Conservation (phyloP, 2,888 invertebrate species). For the Lutraria lutraria region DNA sequence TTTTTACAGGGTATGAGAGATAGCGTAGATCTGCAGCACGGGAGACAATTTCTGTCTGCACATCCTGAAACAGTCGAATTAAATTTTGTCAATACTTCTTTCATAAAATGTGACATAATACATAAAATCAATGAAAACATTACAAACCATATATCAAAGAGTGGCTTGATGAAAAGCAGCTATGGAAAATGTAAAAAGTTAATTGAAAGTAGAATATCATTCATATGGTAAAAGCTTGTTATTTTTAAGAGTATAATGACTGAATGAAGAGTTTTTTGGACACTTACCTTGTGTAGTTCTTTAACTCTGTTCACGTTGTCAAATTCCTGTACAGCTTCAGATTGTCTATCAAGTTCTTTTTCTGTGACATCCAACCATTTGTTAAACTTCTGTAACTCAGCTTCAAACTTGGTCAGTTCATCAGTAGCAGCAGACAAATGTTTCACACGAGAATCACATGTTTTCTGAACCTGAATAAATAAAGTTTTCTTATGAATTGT, state of each 20-base stretch:
- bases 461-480: constrained; percentile 75
- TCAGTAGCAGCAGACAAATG: constrained; percentile 80
- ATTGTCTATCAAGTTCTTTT: constrained; percentile 75
- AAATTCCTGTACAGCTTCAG: constrained; percentile 76
- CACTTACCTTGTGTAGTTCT: constrained; percentile 81
- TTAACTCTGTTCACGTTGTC: constrained; percentile 78
- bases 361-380: constrained; percentile 81
- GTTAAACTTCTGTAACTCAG: constrained; percentile 81
- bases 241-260: too few species aligned
- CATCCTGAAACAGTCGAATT: constrained; percentile 69
- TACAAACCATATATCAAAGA: too few species aligned
- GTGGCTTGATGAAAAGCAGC: too few species aligned
- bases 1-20: constrained; percentile 98
- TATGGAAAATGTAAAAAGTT: too few species aligned
- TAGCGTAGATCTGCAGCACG: constrained; percentile 98
- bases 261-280: too few species aligned
- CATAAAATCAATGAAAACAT: too few species aligned
- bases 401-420: constrained; percentile 83
- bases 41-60: constrained; percentile 91
- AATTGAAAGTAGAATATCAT: too few species aligned
- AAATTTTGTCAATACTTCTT: background rate
- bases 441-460: constrained; percentile 80
- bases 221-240: too few species aligned
- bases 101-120: too few species aligned
- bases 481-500: background rate